Base-by-base conservation (phyloP, 2,888 invertebrate species). In the Trisateles emortualis region DNA sequence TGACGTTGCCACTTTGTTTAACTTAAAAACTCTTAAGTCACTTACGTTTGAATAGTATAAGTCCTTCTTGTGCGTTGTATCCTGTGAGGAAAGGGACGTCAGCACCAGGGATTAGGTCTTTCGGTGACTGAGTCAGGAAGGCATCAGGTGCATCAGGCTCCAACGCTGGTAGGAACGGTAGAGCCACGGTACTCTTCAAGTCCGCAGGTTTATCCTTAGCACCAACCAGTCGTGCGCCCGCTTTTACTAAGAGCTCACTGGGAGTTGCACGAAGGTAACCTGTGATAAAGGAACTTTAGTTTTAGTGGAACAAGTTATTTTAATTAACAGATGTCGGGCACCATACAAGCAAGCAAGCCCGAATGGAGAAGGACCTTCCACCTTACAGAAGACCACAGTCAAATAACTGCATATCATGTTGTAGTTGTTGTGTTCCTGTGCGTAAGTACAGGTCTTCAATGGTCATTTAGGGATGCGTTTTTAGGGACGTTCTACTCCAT, bases 51-150 rank as follows among this genome's bases (percentile, higher is more conserved):
- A 94, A 93, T n/a, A 95, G 87, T 26, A 95, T 89, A 74, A 95
- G 93, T n/a, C 95, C 95, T 68, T 95, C 95, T 62, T 95, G 94
- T 0, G 94, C 94, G 54, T 95, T 95, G 69, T 94, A 94, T 0
- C 95, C 95, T 0, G 94, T 93, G 60, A 95, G 90, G 68, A 95
- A 92, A 0, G 95, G 95, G 10, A 95, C 93, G 47, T 94, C 93
- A 16, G 91, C 88, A 13, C 94, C 94, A 0, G 90, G 87, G 33
- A 94, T 79, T 24, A 90, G 74, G 0, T 88, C 86, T 10, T 78
- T 70, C 0, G 95, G 95, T 6, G 86, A 74, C 38, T 90, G 84
- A 0, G 94, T 94, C 22, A 95, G 84, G 79, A 95, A 95, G 33
- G 93, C 93, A 3, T 69, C 92, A 17, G 69, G 85, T 48, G 55